These are phyloP conservation scores for Pseudorhombus dupliciocellatus DNA, from an alignment of 2,113 vertebrate species.

Conservation along the genomic window DNA sequence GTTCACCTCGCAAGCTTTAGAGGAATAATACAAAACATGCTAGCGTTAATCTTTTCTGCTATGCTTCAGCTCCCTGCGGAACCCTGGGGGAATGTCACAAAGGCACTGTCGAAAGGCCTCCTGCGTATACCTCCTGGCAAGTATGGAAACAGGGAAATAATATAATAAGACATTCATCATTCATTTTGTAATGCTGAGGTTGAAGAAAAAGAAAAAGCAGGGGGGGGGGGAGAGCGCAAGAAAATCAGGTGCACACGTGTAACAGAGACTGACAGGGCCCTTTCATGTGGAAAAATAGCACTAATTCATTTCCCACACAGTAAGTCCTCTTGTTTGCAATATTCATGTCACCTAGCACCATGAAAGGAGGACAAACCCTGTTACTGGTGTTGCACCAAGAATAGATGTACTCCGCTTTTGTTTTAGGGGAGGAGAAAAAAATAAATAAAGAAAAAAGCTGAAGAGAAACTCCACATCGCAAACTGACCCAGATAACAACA, in stretches of 20 bases:
- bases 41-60: conserved; percentile 67
- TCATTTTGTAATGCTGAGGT: conserved; percentile 70
- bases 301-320: conserved; percentile 66
- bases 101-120: conserved; percentile 51
- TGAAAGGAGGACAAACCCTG: conserved; percentile 70
- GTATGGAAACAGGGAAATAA: conserved; percentile 63
- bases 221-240: neutral
- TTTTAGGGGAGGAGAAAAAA: conserved; percentile 3
- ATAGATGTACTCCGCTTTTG: conserved; percentile 59
- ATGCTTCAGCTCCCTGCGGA: conserved; percentile 61
- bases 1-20: conserved; percentile 72
- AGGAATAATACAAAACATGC: conserved; percentile 70
- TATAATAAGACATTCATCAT: conserved; percentile 73
- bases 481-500: conserved; percentile 75
- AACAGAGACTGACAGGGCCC: conserved; percentile 65
- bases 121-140: conserved; percentile 51
- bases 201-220: conserved; percentile 37
- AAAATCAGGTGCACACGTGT: conserved; percentile 55
- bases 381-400: conserved; percentile 50
- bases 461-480: conserved; percentile 50
- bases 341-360: conserved; percentile 72
- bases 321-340: conserved; percentile 68
- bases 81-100: conserved; percentile 72
- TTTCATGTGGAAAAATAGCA: conserved; percentile 75
- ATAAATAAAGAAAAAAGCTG: conserved; percentile 38